Conservation (phyloP, 2,113 vertebrate genomes). For the Suricata suricatta region DNA sequence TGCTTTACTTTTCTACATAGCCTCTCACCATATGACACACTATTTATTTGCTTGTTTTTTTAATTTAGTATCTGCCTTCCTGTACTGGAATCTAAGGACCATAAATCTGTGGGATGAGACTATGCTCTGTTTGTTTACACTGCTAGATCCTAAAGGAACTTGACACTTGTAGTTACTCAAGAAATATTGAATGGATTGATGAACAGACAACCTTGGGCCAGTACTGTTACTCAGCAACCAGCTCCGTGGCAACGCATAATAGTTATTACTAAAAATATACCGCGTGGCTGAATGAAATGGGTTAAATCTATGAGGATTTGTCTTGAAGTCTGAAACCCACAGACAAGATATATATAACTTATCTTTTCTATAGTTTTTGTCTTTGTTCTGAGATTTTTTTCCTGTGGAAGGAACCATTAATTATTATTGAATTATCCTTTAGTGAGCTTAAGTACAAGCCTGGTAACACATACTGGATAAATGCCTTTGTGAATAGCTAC, state of each 20-base stretch:
- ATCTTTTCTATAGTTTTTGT: neutral
- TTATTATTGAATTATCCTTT: neutral
- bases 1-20: neutral
- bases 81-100: neutral
- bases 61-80: neutral
- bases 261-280: neutral
- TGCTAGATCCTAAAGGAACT: neutral
- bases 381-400: neutral
- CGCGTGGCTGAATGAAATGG: neutral
- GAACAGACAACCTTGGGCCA: neutral
- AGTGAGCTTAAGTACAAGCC: neutral
- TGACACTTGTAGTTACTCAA: neutral
- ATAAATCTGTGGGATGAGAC: neutral
- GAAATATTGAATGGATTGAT: neutral
- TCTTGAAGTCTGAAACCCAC: conserved; percentile 10
- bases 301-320: neutral
- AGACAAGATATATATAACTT: neutral
- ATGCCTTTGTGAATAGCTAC: neutral
- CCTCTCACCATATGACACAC: neutral
- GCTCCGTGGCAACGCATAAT: neutral
- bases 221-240: neutral
- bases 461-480: neutral
- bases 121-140: neutral
- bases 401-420: neutral
- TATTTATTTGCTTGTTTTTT: neutral